These are phyloP conservation scores for Hypomecis punctinalis DNA, from an alignment of 2,888 invertebrate species.

Conservation along the genomic window DNA sequence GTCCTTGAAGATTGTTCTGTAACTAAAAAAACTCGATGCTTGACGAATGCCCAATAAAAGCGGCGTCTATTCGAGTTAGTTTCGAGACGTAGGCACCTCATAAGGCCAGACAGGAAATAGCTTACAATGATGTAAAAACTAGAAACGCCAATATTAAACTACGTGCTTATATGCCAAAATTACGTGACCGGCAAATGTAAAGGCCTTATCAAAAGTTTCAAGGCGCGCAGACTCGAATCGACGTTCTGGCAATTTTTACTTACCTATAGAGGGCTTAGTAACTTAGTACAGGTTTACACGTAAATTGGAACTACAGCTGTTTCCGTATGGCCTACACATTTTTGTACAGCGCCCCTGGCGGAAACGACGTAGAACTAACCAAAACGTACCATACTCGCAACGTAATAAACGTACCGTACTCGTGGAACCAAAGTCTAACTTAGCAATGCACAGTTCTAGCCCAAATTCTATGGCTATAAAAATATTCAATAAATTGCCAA, in stretches of 20 bases:
- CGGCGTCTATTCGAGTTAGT: slow-evolving; percentile 14
- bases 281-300: no score
- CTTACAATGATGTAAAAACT: slow-evolving; percentile 54
- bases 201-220: slow-evolving; percentile 58
- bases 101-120: slow-evolving; percentile 57
- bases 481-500: no score
- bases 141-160: slow-evolving; percentile 43
- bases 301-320: no score
- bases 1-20: slow-evolving; percentile 23
- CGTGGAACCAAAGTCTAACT: no score
- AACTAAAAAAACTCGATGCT: slow-evolving; percentile 24
- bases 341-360: no score
- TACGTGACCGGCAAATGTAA: slow-evolving; percentile 70
- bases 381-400: no score
- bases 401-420: no score
- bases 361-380: no score
- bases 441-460: no score
- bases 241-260: slow-evolving; percentile 19
- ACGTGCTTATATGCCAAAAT: slow-evolving; percentile 47
- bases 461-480: no score
- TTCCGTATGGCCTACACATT: no score
- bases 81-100: slow-evolving; percentile 11
- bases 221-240: slow-evolving; percentile 16
- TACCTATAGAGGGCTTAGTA: neutral
- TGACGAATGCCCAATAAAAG: slow-evolving; percentile 22